Base-by-base conservation (phyloP, 2,113 vertebrate species). In the Hepsetus odoe region DNA sequence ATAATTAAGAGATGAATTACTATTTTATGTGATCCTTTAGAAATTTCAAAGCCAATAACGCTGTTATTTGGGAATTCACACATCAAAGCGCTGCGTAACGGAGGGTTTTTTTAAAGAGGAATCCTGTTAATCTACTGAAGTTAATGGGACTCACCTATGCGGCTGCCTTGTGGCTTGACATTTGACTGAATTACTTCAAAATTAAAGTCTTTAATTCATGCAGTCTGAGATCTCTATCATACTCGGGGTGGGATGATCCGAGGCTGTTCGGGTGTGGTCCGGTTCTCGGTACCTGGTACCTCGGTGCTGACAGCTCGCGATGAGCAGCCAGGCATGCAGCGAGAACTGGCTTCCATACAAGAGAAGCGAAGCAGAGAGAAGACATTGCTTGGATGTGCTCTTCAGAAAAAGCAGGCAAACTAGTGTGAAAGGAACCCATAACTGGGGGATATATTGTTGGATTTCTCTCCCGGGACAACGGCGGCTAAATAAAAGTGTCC, bases 391-490 rank as follows among this genome's bases (percentile, higher is more conserved):
- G 58, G 72, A 75, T 26, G 38, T 67, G 18, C 33, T 42, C 44
- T 38, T 42, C 64, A 28, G 53, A 40, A 28, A 26, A 72, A 72
- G 30, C 16, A 55, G 33, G 38, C 20, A 28, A 66, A 69, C n/a
- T n/a, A 24, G 7, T 49, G 59, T 58, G 30, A 30, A 38, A 13
- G 44, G 38, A 51, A 5, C 11, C 5, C 16, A 10, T 11, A 22
- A n/a, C 11, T 22, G 69, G 30, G 49, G 51, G 7, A 30, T 24
- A 13, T 58, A 62, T 79, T 79, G 65, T 81, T 72, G 42, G 55
- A 58, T 68, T 42, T 58, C 51, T 76, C 76, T 79, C 76, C 49
- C 62, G 71, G 79, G 80, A 71, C 26, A 56, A 72, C 53, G 35
- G 55, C 51, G 62, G 62, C 68, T 64, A 76, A 74, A 82, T 42